Percentiles rank a stretch among this genome's conserved stretches.
Evolutionary conservation across 2,888 invertebrate genomes (phyloP).

Genomic region (Drosophila cognata): DNA sequence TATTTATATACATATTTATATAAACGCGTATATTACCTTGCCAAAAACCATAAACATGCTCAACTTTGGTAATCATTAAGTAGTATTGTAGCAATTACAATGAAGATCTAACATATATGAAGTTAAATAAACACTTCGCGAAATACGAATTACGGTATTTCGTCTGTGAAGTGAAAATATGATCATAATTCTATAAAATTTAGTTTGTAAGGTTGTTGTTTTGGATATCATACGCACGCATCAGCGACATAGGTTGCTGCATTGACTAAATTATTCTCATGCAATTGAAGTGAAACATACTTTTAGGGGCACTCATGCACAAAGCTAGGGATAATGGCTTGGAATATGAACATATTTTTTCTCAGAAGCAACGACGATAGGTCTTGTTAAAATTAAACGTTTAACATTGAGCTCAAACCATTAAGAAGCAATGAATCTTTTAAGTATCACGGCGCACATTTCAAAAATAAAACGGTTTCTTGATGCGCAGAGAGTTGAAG

Average conservation of each 20-base stretch:
- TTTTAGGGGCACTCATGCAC: not conserved
- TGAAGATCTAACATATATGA: not conserved
- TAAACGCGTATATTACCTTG: no score
- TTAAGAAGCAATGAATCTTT: not conserved
- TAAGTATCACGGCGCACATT: not conserved
- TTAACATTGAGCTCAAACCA: not conserved
- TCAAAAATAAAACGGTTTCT: not conserved
- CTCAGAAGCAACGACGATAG: not conserved
- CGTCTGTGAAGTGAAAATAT: not conserved
- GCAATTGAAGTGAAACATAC: not conserved
- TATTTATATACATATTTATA: no score
- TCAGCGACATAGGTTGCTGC: not conserved
- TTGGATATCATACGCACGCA: not conserved
- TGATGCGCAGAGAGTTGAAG: not conserved
- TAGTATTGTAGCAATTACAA: no score
- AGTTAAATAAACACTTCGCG: accelerated
- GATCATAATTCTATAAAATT: not conserved
- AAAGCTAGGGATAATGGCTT: not conserved
- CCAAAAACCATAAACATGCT: not conserved
- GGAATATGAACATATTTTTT: not conserved
- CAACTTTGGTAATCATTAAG: not conserved
- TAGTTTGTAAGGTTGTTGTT: not conserved
- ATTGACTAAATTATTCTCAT: not conserved
- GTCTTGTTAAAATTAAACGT: not conserved
- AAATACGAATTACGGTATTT: not conserved